Evolutionary conservation across 2,888 invertebrate species (phyloP).

Genomic region (Diarsia mendica): DNA sequence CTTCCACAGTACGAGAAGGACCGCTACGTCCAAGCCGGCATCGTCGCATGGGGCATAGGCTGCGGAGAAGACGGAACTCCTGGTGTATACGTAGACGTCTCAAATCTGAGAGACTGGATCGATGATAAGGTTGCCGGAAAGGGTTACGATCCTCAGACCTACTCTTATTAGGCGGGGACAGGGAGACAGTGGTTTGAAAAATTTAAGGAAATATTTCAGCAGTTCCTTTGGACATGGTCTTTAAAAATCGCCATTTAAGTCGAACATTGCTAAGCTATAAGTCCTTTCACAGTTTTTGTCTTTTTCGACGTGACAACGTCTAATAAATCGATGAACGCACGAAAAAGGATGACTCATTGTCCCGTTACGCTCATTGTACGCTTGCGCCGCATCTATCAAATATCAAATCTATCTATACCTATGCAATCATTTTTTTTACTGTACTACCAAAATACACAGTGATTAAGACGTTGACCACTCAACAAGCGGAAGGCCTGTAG

Average conservation of each 20-base stretch:
- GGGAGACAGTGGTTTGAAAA: conserved; percentile 26
- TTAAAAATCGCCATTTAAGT: not conserved
- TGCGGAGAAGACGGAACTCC: conserved; percentile 92
- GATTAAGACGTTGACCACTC: not conserved
- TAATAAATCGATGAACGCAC: too few relatives aligned
- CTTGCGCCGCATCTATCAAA: too few relatives aligned
- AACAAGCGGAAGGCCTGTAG: too few relatives aligned
- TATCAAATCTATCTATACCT: too few relatives aligned
- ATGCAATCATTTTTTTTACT: not conserved
- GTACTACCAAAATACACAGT: not conserved
- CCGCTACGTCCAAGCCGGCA: conserved; percentile 88
- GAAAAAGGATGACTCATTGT: too few relatives aligned
- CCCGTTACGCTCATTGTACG: too few relatives aligned
- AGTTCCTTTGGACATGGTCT: not conserved
- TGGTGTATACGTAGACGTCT: conserved; percentile 94
- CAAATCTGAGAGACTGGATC: conserved; percentile 92
- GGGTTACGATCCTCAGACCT: conserved; percentile 82
- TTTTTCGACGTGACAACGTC: not conserved
- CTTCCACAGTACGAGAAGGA: conserved; percentile 74
- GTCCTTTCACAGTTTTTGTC: not conserved
- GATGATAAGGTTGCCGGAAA: conserved; percentile 89
- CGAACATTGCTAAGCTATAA: not conserved
- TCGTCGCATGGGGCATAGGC: conserved; percentile 96
- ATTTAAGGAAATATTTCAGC: not conserved
- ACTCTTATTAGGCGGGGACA: conserved; percentile 56